Conservation (phyloP, 2,888 invertebrate species). For the Molorchus minor region DNA sequence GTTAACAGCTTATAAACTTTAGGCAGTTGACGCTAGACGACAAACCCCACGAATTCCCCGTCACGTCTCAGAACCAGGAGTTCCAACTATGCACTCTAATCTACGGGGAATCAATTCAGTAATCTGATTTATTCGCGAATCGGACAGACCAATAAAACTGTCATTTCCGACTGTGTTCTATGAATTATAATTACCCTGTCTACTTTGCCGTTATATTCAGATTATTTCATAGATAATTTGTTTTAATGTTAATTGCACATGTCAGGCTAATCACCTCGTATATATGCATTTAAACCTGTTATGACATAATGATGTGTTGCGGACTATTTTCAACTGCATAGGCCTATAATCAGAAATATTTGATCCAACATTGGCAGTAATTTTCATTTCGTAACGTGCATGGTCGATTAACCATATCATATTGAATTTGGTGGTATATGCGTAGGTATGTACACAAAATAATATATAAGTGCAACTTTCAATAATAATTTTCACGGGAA, state of each 20-base stretch:
- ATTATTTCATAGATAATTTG: conserved; percentile 38
- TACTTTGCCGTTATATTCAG: conserved; percentile 34
- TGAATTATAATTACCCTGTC: conserved; percentile 45
- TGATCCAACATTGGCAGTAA: too few relatives aligned
- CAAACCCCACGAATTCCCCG: conserved; percentile 35
- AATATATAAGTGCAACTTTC: too few relatives aligned
- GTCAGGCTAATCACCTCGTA: conserved; percentile 35
- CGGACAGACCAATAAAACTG: conserved; percentile 44
- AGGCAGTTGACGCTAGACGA: conserved; percentile 22
- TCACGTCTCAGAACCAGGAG: conserved; percentile 38
- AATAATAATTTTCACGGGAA: too few relatives aligned
- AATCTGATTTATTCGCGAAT: conserved; percentile 45
- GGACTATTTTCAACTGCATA: neutral
- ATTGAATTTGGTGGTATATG: too few relatives aligned
- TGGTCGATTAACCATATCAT: too few relatives aligned
- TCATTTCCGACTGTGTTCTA: conserved; percentile 33
- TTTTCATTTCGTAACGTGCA: too few relatives aligned
- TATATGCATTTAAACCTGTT: conserved; percentile 4
- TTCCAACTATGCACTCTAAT: conserved; percentile 41
- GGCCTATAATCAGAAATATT: too few relatives aligned
- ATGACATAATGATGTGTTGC: conserved; percentile 7
- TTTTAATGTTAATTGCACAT: conserved; percentile 37
- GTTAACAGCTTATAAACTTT: conserved; percentile 21
- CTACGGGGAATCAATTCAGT: conserved; percentile 39
- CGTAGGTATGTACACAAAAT: too few relatives aligned